Conservation (phyloP, 2,888 invertebrate species). For the Dynastes hyllus region DNA sequence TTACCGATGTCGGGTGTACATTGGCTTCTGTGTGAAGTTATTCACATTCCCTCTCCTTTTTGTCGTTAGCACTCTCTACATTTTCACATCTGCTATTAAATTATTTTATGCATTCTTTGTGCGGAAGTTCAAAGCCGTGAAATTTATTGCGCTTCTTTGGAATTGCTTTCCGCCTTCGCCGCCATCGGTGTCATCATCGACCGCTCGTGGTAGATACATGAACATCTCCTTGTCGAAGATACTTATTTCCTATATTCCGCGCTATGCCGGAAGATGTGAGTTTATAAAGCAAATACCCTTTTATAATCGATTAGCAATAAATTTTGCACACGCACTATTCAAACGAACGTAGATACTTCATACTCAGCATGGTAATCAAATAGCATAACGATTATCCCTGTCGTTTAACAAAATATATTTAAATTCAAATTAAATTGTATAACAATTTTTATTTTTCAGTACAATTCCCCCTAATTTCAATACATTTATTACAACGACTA, state of each 20-base stretch:
- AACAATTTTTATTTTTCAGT: too few species aligned
- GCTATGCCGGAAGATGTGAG: conserved; percentile 8
- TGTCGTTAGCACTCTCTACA: conserved; percentile 48
- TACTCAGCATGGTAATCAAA: too few species aligned
- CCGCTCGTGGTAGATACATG: conserved; percentile 11
- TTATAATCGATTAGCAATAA: conserved; percentile 19
- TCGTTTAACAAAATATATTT: too few species aligned
- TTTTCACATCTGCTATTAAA: conserved; percentile 49
- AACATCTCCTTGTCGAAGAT: background rate
- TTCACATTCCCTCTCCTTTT: conserved; percentile 42
- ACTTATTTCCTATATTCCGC: conserved; percentile 26
- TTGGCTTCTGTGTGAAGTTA: conserved; percentile 42
- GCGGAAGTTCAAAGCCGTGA: conserved; percentile 41
- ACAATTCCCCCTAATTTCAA: too few species aligned
- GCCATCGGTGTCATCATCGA: background rate
- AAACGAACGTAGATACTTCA: background rate
- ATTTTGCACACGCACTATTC: conserved; percentile 16
- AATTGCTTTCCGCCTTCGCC: conserved; percentile 30
- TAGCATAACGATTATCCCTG: too few species aligned
- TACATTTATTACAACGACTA: too few species aligned
- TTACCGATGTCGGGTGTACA: conserved; percentile 62
- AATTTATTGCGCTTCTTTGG: conserved; percentile 41
- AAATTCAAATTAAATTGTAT: too few species aligned
- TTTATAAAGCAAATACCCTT: conserved; percentile 19
- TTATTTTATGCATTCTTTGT: conserved; percentile 47